Conservation (phyloP, 2,888 invertebrate genomes). For the Germaria angustata region DNA sequence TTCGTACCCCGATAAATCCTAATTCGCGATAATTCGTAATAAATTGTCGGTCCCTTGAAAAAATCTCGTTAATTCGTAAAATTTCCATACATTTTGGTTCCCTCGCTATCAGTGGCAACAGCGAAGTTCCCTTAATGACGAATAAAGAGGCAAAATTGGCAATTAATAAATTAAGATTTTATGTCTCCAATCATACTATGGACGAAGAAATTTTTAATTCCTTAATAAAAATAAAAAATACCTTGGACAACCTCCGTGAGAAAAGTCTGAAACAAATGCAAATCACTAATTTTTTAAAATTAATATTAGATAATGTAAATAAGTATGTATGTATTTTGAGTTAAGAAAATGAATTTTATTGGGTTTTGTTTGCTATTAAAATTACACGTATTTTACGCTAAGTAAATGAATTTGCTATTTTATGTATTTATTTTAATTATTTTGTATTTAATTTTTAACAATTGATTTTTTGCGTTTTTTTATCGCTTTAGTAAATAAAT, state of each 20-base stretch:
- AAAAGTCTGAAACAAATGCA: background rate
- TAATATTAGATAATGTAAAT: background rate
- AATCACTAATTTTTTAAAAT: background rate
- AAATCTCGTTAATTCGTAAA: too few species aligned
- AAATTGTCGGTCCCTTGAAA: too few species aligned
- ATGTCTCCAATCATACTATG: conserved; percentile 25
- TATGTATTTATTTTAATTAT: background rate
- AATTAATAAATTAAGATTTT: conserved; percentile 1
- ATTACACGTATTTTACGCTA: background rate
- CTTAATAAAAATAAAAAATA: conserved; percentile 6
- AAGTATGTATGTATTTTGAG: background rate
- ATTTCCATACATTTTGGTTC: too few species aligned
- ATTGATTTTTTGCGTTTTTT: conserved; percentile 5
- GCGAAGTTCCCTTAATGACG: too few species aligned
- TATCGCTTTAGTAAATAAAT: conserved; percentile 11
- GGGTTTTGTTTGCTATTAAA: background rate
- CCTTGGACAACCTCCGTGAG: background rate
- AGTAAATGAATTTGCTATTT: background rate
- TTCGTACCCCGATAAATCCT: too few species aligned
- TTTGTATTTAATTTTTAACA: conserved; percentile 1
- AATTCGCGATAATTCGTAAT: too few species aligned
- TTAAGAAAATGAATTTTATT: conserved; percentile 8
- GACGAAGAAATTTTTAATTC: conserved; percentile 36
- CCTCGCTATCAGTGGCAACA: too few species aligned
- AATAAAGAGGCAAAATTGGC: too few species aligned